phyloP scores from a whole-genome alignment of 2,888 invertebrate genomes.

The Erpobdella octoculata region DNA sequence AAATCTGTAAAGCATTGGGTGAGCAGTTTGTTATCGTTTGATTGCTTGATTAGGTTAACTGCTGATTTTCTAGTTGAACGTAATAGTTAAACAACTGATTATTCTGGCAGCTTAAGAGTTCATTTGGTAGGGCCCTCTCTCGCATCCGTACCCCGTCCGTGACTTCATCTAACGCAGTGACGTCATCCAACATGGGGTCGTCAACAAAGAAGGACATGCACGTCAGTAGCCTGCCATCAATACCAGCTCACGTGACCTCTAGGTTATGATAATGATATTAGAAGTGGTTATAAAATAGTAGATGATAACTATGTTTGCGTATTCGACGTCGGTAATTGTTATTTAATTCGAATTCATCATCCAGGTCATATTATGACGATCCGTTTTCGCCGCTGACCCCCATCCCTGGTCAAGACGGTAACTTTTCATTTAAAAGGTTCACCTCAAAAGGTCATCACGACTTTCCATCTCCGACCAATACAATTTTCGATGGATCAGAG shows the following conservation, averaged over 20 bases:
- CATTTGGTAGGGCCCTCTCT: neutral
- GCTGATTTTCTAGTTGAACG: neutral
- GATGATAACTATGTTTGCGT: neutral
- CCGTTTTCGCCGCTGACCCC: neutral
- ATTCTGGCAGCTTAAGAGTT: neutral
- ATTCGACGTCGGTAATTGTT: neutral
- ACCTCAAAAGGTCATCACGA: neutral
- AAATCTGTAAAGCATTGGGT: too few relatives aligned
- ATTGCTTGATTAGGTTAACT: neutral
- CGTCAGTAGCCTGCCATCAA: slow-evolving; percentile 1
- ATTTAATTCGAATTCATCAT: neutral
- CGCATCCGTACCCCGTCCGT: slow-evolving; percentile 2
- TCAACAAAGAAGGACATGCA: neutral
- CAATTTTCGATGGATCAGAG: too few relatives aligned
- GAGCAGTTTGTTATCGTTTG: neutral
- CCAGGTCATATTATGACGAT: neutral
- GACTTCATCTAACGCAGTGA: too few relatives aligned
- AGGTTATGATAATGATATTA: too few relatives aligned
- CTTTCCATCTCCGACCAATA: neutral
- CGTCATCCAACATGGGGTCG: neutral
- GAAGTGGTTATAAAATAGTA: too few relatives aligned
- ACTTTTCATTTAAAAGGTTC: neutral
- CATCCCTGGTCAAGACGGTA: neutral
- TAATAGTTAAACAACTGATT: too few relatives aligned
- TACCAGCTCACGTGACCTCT: neutral